Percentiles rank a stretch among this genome's conserved stretches.
These are phyloP conservation scores for Meloe dianella DNA, from an alignment of 2,888 invertebrate genomes.

Conservation along the genomic window DNA sequence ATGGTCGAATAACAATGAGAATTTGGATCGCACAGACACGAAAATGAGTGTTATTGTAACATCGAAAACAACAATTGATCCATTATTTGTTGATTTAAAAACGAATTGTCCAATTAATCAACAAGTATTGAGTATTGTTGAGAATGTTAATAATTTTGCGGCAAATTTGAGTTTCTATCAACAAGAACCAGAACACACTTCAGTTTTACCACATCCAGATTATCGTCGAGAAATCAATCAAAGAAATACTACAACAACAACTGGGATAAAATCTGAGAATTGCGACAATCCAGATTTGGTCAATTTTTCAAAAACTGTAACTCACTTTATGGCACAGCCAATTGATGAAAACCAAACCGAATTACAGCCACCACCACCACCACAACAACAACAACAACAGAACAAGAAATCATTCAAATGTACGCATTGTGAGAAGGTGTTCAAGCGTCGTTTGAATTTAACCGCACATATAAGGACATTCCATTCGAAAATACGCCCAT, in stretches of 20 bases:
- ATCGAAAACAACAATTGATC: slow-evolving; percentile 31
- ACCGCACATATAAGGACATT: slow-evolving; percentile 53
- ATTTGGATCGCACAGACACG: slow-evolving; percentile 25
- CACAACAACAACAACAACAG: slow-evolving; percentile 10
- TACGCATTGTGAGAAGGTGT: slow-evolving; percentile 52
- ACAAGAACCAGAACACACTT: neutral
- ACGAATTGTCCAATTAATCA: slow-evolving; percentile 29
- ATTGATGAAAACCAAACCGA: neutral
- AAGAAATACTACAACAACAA: neutral
- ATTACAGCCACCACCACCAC: too few relatives aligned
- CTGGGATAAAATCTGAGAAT: neutral
- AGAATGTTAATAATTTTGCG: slow-evolving; percentile 26
- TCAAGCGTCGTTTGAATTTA: slow-evolving; percentile 51
- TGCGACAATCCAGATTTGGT: slow-evolving; percentile 3
- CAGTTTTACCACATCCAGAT: slow-evolving; percentile 14
- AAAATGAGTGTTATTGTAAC: slow-evolving; percentile 42
- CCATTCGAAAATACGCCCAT: slow-evolving; percentile 54
- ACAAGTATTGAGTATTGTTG: slow-evolving; percentile 32
- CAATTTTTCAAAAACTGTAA: slow-evolving; percentile 18
- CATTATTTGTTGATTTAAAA: slow-evolving; percentile 29
- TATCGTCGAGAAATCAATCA: slow-evolving; percentile 1
- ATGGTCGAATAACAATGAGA: slow-evolving; percentile 19
- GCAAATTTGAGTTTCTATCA: slow-evolving; percentile 23
- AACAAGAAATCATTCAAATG: slow-evolving; percentile 47
- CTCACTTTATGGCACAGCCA: slow-evolving; percentile 21